These are phyloP conservation scores for Sparus aurata DNA, from an alignment of 2,797 vertebrate species.

Conservation along the genomic window DNA sequence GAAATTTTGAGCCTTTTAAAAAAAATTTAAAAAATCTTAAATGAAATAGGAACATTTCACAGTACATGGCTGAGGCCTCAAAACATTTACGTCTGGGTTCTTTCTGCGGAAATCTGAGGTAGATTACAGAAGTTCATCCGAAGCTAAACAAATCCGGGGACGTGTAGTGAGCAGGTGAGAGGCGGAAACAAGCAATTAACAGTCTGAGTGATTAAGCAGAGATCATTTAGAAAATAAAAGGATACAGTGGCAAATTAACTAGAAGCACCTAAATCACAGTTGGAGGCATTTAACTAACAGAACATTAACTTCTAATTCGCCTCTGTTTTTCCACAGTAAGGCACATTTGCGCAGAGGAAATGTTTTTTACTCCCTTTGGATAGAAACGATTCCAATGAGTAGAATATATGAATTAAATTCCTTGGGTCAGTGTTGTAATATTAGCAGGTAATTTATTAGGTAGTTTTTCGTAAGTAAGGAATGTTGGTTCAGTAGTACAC, in stretches of 20 bases:
- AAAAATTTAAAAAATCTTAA: not conserved
- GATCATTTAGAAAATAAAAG: not conserved
- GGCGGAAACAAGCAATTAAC: not conserved
- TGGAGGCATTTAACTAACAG: slow-evolving; percentile 17
- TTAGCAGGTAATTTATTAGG: slow-evolving; percentile 35
- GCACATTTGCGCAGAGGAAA: slow-evolving; percentile 43
- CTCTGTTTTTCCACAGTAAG: slow-evolving; percentile 41
- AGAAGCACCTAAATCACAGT: slow-evolving; percentile 21
- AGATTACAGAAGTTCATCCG: slow-evolving; percentile 44
- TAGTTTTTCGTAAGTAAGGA: slow-evolving; percentile 59
- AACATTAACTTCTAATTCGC: slow-evolving; percentile 8
- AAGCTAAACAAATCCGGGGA: slow-evolving; percentile 8
- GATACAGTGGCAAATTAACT: not conserved
- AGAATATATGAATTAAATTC: not conserved
- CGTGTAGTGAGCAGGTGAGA: not conserved
- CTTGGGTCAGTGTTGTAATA: slow-evolving; percentile 13
- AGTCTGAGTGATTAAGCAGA: not conserved
- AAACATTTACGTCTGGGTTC: slow-evolving; percentile 18
- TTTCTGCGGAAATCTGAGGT: slow-evolving; percentile 59
- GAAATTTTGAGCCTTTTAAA: not conserved
- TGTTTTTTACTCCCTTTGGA: slow-evolving; percentile 28
- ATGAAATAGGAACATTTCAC: slow-evolving; percentile 1
- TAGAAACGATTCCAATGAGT: not conserved
- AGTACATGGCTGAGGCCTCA: not conserved
- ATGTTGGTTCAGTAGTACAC: slow-evolving; percentile 59